phyloP scores from a whole-genome alignment of 2,797 vertebrate species.

The Malurus splendens region DNA sequence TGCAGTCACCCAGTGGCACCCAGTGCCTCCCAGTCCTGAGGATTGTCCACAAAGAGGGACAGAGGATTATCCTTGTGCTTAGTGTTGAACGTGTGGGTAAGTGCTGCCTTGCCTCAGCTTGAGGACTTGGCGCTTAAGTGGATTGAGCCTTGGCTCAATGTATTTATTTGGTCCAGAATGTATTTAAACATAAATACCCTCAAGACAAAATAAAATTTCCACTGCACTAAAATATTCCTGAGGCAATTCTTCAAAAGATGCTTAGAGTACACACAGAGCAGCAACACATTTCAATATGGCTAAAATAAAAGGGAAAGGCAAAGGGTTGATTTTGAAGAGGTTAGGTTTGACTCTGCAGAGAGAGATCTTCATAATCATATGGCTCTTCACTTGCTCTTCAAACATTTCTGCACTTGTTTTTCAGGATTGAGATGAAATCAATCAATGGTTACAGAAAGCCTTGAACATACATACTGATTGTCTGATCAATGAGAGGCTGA shows the following conservation, averaged over 20 bases:
- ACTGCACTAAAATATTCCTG: background rate
- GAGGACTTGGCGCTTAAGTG: background rate
- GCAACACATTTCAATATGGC: background rate
- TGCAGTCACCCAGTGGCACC: background rate
- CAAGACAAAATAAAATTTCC: background rate
- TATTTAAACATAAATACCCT: background rate
- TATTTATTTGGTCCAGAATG: background rate
- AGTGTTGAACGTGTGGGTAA: rapidly evolving
- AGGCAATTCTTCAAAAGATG: background rate
- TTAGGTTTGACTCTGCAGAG: background rate
- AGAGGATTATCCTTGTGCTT: background rate
- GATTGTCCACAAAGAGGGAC: background rate
- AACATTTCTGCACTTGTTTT: background rate
- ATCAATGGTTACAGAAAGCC: background rate
- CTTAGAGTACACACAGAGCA: background rate
- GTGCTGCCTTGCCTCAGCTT: background rate
- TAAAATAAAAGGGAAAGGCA: background rate
- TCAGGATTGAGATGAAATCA: background rate
- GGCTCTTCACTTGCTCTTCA: background rate
- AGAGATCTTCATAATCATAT: background rate
- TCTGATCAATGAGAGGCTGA: background rate
- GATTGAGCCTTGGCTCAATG: background rate
- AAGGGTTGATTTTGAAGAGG: background rate
- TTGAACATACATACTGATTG: background rate
- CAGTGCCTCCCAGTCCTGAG: background rate